Percentiles rank a stretch among this genome's conserved stretches.
Evolutionary conservation across 2,888 invertebrate species (phyloP).

Genomic region (Podotricha telesiphe): DNA sequence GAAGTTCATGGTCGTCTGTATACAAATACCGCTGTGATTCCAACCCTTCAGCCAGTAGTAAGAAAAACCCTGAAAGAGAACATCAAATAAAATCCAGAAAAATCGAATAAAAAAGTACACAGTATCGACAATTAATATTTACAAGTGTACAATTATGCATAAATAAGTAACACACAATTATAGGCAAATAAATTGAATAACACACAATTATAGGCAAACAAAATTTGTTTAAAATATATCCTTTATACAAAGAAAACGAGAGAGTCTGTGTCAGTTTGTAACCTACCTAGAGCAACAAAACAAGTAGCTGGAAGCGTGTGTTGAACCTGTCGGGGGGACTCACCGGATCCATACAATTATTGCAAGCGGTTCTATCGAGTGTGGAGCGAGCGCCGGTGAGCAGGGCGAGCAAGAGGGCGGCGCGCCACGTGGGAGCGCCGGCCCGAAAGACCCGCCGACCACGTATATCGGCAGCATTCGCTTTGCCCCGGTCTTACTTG

Average conservation of each 20-base stretch:
- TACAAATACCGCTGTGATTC: slow-evolving; percentile 87
- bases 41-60: slow-evolving; percentile 86
- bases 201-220: neutral
- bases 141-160: neutral
- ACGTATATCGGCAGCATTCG: slow-evolving; percentile 8
- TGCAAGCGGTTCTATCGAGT: slow-evolving; percentile 7
- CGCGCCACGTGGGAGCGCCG: slow-evolving; percentile 13
- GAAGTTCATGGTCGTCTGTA: slow-evolving; percentile 88
- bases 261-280: neutral
- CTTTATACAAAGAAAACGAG: neutral
- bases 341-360: slow-evolving; percentile 16
- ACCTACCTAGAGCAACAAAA: neutral
- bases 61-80: slow-evolving; percentile 63
- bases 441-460: slow-evolving; percentile 3
- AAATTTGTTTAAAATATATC: neutral
- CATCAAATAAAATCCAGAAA: slow-evolving; percentile 24
- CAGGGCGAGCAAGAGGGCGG: slow-evolving; percentile 14
- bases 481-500: slow-evolving; percentile 1
- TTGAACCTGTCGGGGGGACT: slow-evolving; percentile 11
- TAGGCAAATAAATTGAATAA: neutral
- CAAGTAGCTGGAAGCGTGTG: neutral
- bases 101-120: slow-evolving; percentile 1
- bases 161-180: neutral
- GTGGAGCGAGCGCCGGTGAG: slow-evolving; percentile 8
- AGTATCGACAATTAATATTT: neutral